These are phyloP conservation scores for Apolygus lucorum DNA, from an alignment of 1,140 invertebrate genomes.

Conservation along the genomic window DNA sequence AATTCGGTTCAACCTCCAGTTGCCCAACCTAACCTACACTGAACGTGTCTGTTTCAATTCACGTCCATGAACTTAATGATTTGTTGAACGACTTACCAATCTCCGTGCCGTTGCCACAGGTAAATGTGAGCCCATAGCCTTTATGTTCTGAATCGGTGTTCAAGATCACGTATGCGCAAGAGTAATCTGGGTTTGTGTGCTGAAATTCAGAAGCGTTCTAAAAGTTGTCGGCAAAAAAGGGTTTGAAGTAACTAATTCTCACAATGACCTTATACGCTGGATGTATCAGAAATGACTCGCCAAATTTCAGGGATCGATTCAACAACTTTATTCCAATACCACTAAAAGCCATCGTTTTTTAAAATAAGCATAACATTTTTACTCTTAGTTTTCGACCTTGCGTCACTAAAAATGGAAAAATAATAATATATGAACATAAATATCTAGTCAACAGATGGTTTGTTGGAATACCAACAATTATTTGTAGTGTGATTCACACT, in stretches of 20 bases:
- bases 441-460: too few relatives aligned
- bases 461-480: too few relatives aligned
- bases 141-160: slow-evolving; percentile 51
- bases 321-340: background rate
- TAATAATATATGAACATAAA: too few relatives aligned
- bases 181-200: slow-evolving; percentile 84
- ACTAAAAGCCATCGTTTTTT: background rate
- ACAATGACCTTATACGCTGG: background rate
- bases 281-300: background rate
- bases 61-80: too few relatives aligned
- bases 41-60: too few relatives aligned
- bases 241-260: background rate
- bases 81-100: too few relatives aligned
- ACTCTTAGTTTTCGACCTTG: too few relatives aligned
- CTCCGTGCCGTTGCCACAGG: slow-evolving; percentile 74
- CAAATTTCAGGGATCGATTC: background rate
- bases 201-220: slow-evolving; percentile 39
- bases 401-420: too few relatives aligned
- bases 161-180: slow-evolving; percentile 75
- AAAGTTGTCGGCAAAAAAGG: background rate
- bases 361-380: too few relatives aligned
- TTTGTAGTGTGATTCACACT: too few relatives aligned
- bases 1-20: too few relatives aligned
- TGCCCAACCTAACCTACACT: too few relatives aligned
- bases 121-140: slow-evolving; percentile 79